phyloP scores from a whole-genome alignment of 2,113 vertebrate species.

The Ictalurus furcatus region DNA sequence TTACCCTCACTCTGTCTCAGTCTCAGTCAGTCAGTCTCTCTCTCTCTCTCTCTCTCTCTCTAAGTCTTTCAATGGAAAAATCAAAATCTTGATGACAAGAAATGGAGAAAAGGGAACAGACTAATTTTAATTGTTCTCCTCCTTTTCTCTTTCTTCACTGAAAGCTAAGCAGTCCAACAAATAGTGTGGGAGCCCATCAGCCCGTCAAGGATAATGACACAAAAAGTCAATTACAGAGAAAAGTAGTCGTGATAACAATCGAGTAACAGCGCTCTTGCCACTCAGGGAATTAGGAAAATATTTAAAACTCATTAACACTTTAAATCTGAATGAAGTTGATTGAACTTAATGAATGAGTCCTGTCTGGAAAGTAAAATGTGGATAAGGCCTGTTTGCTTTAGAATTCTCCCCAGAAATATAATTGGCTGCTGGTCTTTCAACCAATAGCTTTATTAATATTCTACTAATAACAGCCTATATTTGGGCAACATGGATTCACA shows the following conservation, averaged over 20 bases:
- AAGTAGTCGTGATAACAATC: conserved; percentile 59
- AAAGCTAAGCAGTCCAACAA: conserved; percentile 35
- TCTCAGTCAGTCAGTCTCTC: no score
- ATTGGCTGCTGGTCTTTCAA: background rate
- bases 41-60: background rate
- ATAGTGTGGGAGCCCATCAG: conserved; percentile 47
- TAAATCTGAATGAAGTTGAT: conserved; percentile 21
- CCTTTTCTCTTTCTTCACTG: background rate
- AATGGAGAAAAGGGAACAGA: background rate
- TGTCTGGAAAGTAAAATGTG: background rate
- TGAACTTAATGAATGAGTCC: conserved; percentile 5
- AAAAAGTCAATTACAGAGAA: conserved; percentile 61
- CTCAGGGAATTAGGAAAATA: conserved; percentile 41
- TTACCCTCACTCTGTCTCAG: background rate
- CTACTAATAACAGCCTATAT: background rate
- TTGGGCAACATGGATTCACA: background rate
- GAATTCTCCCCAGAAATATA: background rate
- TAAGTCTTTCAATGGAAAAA: background rate
- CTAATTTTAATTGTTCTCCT: background rate
- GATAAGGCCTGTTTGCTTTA: background rate
- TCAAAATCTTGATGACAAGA: conserved; percentile 7
- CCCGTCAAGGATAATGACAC: conserved; percentile 52
- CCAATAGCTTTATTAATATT: background rate
- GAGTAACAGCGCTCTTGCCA: conserved; percentile 53
- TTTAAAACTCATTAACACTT: conserved; percentile 26